phyloP scores from a whole-genome alignment of 1,140 invertebrate genomes.

The Panagrolaimus sp. region DNA sequence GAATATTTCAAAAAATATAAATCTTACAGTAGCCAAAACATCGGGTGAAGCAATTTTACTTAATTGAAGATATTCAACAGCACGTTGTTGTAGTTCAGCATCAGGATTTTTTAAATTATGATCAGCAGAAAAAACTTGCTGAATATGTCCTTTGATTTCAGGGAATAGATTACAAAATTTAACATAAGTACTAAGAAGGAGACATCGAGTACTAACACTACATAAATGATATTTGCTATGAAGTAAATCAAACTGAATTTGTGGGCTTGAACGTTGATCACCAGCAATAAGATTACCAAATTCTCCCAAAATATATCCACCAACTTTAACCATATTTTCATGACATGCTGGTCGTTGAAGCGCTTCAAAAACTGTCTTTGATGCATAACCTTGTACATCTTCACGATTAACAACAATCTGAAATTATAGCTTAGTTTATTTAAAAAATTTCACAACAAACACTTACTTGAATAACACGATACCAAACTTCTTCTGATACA shows the following conservation, averaged over 20 bases:
- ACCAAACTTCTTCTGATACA: slow-evolving; percentile 91
- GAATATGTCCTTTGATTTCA: slow-evolving; percentile 91
- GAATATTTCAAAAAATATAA: too few relatives aligned
- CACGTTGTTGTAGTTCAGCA: slow-evolving; percentile 94
- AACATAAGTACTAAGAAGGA: slow-evolving; percentile 94
- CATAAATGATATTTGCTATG: slow-evolving; percentile 79
- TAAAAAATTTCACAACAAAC: too few relatives aligned
- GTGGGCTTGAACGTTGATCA: slow-evolving; percentile 75
- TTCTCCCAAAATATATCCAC: slow-evolving; percentile 97
- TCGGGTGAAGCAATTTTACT: slow-evolving; percentile 91
- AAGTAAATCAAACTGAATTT: slow-evolving; percentile 54
- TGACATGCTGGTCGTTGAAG: slow-evolving; percentile 76
- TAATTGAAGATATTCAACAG: slow-evolving; percentile 92
- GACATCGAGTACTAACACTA: slow-evolving; percentile 85
- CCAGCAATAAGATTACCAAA: slow-evolving; percentile 99
- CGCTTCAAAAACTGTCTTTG: slow-evolving; percentile 95
- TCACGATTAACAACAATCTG: slow-evolving; percentile 94
- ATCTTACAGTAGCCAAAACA: slow-evolving; percentile 67
- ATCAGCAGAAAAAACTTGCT: slow-evolving; percentile 89
- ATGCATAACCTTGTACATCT: slow-evolving; percentile 93
- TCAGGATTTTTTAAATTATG: slow-evolving; percentile 93
- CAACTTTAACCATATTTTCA: slow-evolving; percentile 99
- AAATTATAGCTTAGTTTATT: too few relatives aligned
- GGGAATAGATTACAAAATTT: slow-evolving; percentile 99
- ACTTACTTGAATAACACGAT: slow-evolving; percentile 83